Conservation (phyloP, 2,113 vertebrate species). For the Chloropsis cyanopogon region DNA sequence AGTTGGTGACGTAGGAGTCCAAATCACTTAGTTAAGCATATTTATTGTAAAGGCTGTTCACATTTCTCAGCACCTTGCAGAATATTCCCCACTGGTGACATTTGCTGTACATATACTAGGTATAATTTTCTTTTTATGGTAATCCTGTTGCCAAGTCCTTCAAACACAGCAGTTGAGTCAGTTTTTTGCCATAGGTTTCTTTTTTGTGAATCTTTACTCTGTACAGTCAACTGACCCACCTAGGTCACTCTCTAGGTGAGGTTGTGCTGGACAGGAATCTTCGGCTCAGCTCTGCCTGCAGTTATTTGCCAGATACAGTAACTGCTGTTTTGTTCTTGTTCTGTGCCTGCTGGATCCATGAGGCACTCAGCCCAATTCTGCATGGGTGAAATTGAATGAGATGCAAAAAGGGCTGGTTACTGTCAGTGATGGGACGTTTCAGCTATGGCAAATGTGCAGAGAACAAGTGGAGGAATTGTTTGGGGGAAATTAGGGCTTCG, state of each 20-base stretch:
- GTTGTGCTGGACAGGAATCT: background rate
- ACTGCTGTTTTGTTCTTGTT: background rate
- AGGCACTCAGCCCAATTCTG: background rate
- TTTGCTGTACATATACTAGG: background rate
- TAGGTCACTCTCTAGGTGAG: background rate
- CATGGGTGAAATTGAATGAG: background rate
- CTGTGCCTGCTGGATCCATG: rapidly evolving
- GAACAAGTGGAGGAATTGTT: background rate
- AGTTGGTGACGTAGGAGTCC: background rate
- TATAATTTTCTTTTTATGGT: background rate
- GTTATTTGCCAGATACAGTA: background rate
- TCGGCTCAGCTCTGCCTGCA: background rate
- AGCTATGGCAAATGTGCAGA: background rate
- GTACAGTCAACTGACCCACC: background rate
- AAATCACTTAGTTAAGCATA: background rate
- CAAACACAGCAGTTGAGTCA: background rate
- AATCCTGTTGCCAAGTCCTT: background rate
- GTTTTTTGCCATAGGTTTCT: background rate
- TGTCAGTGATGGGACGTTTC: background rate
- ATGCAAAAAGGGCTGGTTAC: background rate
- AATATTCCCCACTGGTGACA: background rate
- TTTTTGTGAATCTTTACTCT: background rate
- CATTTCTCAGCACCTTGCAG: background rate
- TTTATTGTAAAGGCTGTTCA: background rate
- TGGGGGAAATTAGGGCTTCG: background rate